These are phyloP conservation scores for Amphiprion ocellaris DNA, from an alignment of 2,113 vertebrate species.

Conservation along the genomic window DNA sequence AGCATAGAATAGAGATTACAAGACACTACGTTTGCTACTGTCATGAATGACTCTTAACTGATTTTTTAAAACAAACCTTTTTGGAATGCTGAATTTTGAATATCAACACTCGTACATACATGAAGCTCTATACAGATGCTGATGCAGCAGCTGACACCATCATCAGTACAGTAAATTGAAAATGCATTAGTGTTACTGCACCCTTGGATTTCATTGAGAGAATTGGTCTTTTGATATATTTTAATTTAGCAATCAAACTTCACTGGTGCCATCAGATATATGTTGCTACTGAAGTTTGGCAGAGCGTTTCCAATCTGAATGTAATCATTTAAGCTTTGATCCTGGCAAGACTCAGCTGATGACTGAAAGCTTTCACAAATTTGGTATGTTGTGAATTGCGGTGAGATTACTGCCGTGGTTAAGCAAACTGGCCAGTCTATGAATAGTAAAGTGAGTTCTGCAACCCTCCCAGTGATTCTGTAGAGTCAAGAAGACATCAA, in stretches of 20 bases:
- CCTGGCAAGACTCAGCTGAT: neutral
- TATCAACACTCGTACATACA: no score
- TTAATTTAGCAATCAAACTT: neutral
- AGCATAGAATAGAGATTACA: neutral
- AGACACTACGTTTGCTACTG: neutral
- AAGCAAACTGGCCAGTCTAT: constrained; percentile 43
- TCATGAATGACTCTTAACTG: neutral
- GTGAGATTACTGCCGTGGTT: constrained; percentile 28
- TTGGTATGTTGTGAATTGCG: constrained; percentile 17
- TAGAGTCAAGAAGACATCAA: constrained; percentile 37
- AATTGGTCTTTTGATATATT: constrained; percentile 1
- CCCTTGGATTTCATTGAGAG: neutral
- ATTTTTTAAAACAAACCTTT: no score
- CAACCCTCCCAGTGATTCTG: constrained; percentile 41
- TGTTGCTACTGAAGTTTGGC: neutral
- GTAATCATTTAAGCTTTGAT: constrained; percentile 8
- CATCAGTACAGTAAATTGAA: neutral
- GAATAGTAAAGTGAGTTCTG: constrained; percentile 56
- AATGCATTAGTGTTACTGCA: no score
- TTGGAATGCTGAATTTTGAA: no score
- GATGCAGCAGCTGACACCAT: neutral
- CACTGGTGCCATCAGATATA: neutral
- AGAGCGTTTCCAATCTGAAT: neutral
- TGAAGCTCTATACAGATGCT: no score
- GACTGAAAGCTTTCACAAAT: constrained; percentile 42